phyloP scores from a whole-genome alignment of 2,888 invertebrate genomes.

The Heliconius cydno region DNA sequence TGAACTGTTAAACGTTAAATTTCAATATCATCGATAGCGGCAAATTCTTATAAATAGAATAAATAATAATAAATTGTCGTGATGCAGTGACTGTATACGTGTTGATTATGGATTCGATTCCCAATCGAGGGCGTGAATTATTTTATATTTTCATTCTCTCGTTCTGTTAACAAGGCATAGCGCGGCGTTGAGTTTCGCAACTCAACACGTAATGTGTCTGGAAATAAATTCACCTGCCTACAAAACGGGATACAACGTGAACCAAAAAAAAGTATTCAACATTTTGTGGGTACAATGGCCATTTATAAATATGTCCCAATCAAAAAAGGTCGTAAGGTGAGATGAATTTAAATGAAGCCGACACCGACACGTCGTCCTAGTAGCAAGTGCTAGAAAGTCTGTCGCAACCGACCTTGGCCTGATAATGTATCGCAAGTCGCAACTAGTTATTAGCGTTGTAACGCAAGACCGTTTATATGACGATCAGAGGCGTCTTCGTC shows the following conservation, averaged over 20 bases:
- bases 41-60: slow-evolving; percentile 47
- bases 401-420: slow-evolving; percentile 77
- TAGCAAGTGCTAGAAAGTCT: slow-evolving; percentile 78
- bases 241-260: too few species aligned
- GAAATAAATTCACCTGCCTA: too few species aligned
- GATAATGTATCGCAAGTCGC: slow-evolving; percentile 72
- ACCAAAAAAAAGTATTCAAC: slow-evolving; percentile 16
- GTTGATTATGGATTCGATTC: too few species aligned
- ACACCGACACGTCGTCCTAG: slow-evolving; percentile 61
- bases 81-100: too few species aligned
- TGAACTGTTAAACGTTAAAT: slow-evolving; percentile 68
- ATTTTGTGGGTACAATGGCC: slow-evolving; percentile 57
- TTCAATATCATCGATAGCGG: slow-evolving; percentile 61
- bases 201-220: too few species aligned
- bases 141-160: too few species aligned
- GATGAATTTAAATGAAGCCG: slow-evolving; percentile 72
- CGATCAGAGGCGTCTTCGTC: slow-evolving; percentile 76
- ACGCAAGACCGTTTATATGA: slow-evolving; percentile 80
- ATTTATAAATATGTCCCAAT: slow-evolving; percentile 63
- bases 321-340: slow-evolving; percentile 74
- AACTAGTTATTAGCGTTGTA: slow-evolving; percentile 73
- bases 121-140: too few species aligned
- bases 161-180: background rate
- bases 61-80: background rate
- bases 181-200: background rate